Evolutionary conservation across 1,140 invertebrate genomes (phyloP).

Genomic region (Anagrus nilaparvatae): DNA sequence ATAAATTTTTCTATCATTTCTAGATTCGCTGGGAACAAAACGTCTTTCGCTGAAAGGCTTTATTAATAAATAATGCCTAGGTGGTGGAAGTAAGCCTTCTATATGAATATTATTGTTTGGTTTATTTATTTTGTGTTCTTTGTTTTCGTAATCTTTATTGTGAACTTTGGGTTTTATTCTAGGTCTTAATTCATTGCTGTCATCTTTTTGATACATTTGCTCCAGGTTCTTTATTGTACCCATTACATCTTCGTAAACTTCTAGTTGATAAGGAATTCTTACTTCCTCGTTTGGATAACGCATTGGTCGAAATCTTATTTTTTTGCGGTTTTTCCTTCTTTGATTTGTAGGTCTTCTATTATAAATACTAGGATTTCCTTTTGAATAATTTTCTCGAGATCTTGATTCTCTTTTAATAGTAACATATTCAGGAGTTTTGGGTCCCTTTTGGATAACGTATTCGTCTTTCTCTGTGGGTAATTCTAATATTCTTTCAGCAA

Average conservation of each 20-base stretch:
- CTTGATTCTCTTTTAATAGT: not conserved
- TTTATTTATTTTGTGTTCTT: not conserved
- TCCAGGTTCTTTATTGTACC: conserved; percentile 31
- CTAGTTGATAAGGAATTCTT: conserved; percentile 21
- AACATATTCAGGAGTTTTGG: conserved; percentile 25
- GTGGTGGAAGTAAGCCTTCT: conserved; percentile 17
- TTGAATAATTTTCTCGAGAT: not conserved
- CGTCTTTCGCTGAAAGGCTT: no score
- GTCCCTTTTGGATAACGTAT: conserved; percentile 18
- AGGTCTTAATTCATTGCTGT: not conserved
- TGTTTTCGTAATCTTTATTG: not conserved
- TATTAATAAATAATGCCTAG: not conserved
- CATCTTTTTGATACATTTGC: not conserved
- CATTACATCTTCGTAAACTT: conserved; percentile 40
- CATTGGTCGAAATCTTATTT: not conserved
- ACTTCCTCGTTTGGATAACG: conserved; percentile 2
- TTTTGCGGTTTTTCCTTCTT: conserved; percentile 5
- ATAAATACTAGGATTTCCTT: not conserved
- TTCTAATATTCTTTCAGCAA: conserved; percentile 25
- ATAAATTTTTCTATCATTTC: not conserved
- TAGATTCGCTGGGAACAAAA: not conserved
- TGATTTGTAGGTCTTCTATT: not conserved
- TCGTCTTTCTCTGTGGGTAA: conserved; percentile 24
- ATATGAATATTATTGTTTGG: conserved; percentile 8
- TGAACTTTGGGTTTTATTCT: not conserved